Evolutionary conservation across 2,113 vertebrate species (phyloP).

Genomic region (Ivindomyrus marchei): DNA sequence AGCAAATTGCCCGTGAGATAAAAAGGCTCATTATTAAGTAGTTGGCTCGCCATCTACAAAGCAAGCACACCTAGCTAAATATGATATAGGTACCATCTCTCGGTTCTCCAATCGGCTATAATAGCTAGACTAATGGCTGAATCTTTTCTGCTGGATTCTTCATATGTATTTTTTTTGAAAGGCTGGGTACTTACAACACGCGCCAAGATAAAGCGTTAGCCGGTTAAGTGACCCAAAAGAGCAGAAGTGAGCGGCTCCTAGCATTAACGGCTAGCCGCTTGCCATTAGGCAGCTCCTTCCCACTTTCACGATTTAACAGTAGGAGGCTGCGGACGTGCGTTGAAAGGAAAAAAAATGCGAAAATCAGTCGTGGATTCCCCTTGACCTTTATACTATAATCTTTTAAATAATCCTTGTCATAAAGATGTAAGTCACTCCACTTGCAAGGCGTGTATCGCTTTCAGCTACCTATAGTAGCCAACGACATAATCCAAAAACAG

Average conservation of each 20-base stretch:
- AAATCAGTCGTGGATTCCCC: neutral
- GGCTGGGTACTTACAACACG: conserved; percentile 11
- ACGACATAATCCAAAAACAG: neutral
- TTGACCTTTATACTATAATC: neutral
- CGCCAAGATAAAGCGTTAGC: neutral
- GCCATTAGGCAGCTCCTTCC: neutral
- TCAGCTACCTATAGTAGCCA: neutral
- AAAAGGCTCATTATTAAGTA: neutral
- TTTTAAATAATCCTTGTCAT: neutral
- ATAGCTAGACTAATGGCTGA: neutral
- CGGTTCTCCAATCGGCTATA: neutral
- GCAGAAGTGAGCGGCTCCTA: neutral
- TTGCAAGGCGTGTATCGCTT: neutral
- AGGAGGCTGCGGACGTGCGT: neutral
- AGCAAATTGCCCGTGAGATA: neutral
- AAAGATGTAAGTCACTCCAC: neutral
- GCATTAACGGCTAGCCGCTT: neutral
- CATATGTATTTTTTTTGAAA: neutral
- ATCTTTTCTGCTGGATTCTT: neutral
- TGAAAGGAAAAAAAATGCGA: neutral
- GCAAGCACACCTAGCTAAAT: neutral
- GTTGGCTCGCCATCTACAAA: neutral
- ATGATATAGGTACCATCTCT: neutral
- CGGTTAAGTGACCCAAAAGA: neutral
- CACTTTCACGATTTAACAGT: neutral